Percentiles rank a stretch among this genome's conserved stretches.
Conservation (phyloP, 2,888 invertebrate genomes). For the Drosophila merina region DNA sequence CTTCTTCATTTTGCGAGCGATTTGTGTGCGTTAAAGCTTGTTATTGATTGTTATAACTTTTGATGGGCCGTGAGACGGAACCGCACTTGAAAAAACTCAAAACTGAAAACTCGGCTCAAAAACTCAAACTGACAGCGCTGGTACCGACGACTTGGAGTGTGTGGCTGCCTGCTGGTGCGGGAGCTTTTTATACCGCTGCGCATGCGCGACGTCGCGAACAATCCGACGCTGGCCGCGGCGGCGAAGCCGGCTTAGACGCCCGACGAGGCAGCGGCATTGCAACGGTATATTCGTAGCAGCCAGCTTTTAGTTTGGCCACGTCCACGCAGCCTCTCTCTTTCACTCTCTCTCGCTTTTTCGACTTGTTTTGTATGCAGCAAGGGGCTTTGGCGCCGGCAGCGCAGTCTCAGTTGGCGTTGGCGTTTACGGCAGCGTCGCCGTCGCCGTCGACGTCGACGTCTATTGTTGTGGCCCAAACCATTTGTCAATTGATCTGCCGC, state of each 20-base stretch:
- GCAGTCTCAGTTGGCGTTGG: conserved; percentile 24
- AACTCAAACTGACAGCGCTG: conserved; percentile 78
- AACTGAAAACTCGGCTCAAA: conserved; percentile 55
- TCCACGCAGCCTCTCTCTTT: conserved; percentile 19
- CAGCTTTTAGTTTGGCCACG: conserved; percentile 59
- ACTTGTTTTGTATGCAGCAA: conserved; percentile 66
- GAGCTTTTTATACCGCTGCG: conserved; percentile 85
- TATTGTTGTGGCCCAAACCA: conserved; percentile 49
- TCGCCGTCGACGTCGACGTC: conserved; percentile 12
- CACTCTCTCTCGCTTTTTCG: conserved; percentile 30
- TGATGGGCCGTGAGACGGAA: conserved; percentile 57
- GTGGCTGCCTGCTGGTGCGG: conserved; percentile 83
- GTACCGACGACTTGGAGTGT: conserved; percentile 84
- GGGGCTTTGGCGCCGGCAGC: conserved; percentile 24
- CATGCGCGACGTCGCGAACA: conserved; percentile 80
- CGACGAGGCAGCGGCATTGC: conserved; percentile 41
- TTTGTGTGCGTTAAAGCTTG: conserved; percentile 46
- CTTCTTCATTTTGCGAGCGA: conserved; percentile 83
- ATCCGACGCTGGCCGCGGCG: conserved; percentile 54
- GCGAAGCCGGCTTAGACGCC: conserved; percentile 35
- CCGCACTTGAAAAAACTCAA: conserved; percentile 70
- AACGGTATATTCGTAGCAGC: conserved; percentile 70
- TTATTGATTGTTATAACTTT: conserved; percentile 36
- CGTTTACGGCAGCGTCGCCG: conserved; percentile 5
- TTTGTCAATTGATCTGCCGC: conserved; percentile 68